Evolutionary conservation across 2,113 vertebrate species (phyloP).

Genomic region (Limnothrissa miodon): DNA sequence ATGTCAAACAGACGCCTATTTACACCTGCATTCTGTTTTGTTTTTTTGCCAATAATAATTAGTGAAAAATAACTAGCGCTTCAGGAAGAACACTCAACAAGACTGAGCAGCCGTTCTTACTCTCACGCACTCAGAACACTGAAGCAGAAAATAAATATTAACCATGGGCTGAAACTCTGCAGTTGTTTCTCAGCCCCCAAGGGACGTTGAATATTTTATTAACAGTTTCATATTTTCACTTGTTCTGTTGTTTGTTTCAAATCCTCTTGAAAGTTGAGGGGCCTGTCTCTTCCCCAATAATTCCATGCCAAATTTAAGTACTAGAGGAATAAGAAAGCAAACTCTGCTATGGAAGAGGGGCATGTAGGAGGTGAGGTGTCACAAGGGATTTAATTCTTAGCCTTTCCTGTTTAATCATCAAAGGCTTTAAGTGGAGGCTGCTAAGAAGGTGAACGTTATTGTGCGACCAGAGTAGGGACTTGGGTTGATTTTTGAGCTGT

Average conservation of each 20-base stretch:
- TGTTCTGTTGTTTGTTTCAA: conserved; percentile 3
- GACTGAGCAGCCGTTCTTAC: not conserved
- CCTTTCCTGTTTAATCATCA: not conserved
- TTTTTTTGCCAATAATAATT: not conserved
- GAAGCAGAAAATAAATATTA: not conserved
- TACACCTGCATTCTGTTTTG: conserved; percentile 1
- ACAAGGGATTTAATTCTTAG: conserved; percentile 1
- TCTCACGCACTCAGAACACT: not conserved
- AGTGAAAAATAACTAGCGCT: not conserved
- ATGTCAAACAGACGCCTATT: not conserved
- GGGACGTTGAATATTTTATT: not conserved
- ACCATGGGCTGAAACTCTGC: not conserved
- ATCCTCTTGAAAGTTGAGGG: not conserved
- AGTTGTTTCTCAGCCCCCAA: not conserved
- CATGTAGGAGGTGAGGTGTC: not conserved
- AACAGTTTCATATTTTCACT: conserved; percentile 14
- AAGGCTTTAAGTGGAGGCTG: not conserved
- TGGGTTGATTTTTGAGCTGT: not conserved
- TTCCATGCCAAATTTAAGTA: not conserved
- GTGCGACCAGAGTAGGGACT: not conserved
- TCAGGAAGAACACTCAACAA: not conserved
- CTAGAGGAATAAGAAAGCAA: not conserved
- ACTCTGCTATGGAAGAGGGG: not conserved
- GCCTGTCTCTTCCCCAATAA: not conserved
- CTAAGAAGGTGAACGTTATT: conserved; percentile 3